Conservation (phyloP, 2,888 invertebrate species). For the Augochlorella aurata region DNA sequence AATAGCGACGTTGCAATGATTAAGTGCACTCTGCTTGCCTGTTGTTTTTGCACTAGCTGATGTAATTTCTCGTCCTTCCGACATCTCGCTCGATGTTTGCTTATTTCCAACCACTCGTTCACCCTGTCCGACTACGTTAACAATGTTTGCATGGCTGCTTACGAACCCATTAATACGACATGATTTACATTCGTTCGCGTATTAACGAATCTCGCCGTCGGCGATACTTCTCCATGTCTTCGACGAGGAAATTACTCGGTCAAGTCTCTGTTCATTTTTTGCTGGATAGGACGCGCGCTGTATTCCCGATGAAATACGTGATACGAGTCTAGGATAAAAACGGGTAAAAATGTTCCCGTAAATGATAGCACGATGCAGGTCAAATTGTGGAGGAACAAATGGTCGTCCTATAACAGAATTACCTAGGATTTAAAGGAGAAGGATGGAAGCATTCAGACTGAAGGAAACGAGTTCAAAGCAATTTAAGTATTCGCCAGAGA, state of each 20-base stretch:
- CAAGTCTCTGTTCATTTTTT: background rate
- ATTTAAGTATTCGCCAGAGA: constrained; percentile 25
- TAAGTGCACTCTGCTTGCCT: background rate
- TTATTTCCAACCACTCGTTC: constrained; percentile 14
- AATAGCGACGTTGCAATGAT: too few species aligned
- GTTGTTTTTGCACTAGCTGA: background rate
- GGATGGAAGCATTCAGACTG: background rate
- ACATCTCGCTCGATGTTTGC: background rate
- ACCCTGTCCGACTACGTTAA: constrained; percentile 33
- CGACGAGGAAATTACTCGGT: constrained; percentile 17
- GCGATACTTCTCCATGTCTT: background rate
- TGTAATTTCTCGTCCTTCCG: background rate
- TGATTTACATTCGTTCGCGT: constrained; percentile 22
- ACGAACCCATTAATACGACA: constrained; percentile 17
- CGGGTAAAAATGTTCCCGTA: background rate
- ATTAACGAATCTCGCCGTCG: constrained; percentile 13
- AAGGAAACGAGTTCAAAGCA: background rate
- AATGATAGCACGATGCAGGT: constrained; percentile 17
- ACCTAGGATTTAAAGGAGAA: background rate
- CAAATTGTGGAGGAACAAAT: constrained; percentile 24
- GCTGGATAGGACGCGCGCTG: background rate
- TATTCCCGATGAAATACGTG: constrained; percentile 12
- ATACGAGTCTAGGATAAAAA: background rate
- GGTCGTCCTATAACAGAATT: constrained; percentile 10
- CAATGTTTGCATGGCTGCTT: constrained; percentile 21